Evolutionary conservation across 2,888 invertebrate species (phyloP).

Genomic region (Cylindroiulus punctatus): DNA sequence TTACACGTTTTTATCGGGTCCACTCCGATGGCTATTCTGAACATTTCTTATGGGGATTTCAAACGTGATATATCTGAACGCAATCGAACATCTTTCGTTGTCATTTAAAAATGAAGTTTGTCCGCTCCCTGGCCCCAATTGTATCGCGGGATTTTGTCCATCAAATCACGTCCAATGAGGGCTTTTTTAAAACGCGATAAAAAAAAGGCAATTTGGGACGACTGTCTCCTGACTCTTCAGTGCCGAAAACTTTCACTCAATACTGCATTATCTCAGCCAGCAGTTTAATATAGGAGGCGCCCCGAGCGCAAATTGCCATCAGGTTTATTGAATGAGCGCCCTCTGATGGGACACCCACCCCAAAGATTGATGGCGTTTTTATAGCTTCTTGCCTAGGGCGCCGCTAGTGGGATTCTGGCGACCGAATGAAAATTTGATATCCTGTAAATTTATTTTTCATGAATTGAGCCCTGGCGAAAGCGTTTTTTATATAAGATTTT

Average conservation of each 20-base stretch:
- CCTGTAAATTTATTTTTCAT: constrained; percentile 6
- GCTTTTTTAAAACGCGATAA: constrained; percentile 30
- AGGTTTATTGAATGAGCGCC: constrained; percentile 42
- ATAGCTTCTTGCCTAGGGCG: neutral
- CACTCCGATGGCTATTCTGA: neutral
- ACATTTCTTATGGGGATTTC: constrained; percentile 29
- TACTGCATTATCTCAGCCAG: neutral
- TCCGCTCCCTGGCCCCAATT: neutral
- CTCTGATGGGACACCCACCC: neutral
- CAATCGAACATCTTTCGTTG: constrained; percentile 42
- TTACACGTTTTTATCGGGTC: constrained; percentile 47
- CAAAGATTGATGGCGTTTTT: constrained; percentile 36
- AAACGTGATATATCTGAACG: constrained; percentile 35
- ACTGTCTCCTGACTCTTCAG: constrained; percentile 39
- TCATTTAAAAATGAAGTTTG: constrained; percentile 37
- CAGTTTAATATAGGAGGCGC: constrained; percentile 34
- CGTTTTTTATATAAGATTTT: neutral
- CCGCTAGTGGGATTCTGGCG: neutral
- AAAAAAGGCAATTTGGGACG: constrained; percentile 37
- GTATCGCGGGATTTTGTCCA: constrained; percentile 40
- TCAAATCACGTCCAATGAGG: constrained; percentile 45
- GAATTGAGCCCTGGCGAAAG: neutral
- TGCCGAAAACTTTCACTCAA: constrained; percentile 37
- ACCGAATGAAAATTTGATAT: constrained; percentile 22
- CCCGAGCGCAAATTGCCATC: constrained; percentile 31